Evolutionary conservation across 1,140 invertebrate genomes (phyloP), one percentile per base, ranked within the genome.

Genomic region (Zaprionus lachaisei): DNA sequence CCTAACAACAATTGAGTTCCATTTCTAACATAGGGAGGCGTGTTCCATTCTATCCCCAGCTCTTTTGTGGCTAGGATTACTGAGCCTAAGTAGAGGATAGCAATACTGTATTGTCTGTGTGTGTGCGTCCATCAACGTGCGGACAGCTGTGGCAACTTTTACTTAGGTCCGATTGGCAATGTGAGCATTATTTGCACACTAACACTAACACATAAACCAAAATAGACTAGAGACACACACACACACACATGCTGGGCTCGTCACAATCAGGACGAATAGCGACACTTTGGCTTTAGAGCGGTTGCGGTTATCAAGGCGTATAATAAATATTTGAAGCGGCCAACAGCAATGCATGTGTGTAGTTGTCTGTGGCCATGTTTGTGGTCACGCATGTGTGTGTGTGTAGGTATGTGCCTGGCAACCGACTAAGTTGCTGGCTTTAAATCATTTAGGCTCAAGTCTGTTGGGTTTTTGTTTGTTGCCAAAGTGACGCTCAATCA

Each of bases 291-390:
- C 55, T 41, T 44, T 56, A 47, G 55, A 67, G 66, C 66, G 49
- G 37, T 62, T 79, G 72, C 64, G 81, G 81, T 49, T 81, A 54
- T 22, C 81, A 41, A 64, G 74, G 65, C 68, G 70, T 73, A 72
- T 67, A 79, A 68, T 84, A 73, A 90, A 89, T 90, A 79, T 90
- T 89, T 90, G 49, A 87, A 44, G 55, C 79, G 70, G 57, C 24
- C 12, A 15, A 49, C 37, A 66, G 69, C 64, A 47, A 54, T 55
- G 47, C 47, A 49, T 49, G 44, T 20, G 15, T 20, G 47, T 11
- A 22, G 47, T 49, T 22, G 41, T 47, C 1, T 47, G 41, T 17
- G 41, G 41, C n/a, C n/a, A 17, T 47, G 41, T 47, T 47, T 47
- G 41, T 17, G 41, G 41, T 47, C 41, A 17, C 22, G 47, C 20